Base-by-base conservation (phyloP, 1,140 invertebrate genomes). In the Bradysia coprophila region DNA sequence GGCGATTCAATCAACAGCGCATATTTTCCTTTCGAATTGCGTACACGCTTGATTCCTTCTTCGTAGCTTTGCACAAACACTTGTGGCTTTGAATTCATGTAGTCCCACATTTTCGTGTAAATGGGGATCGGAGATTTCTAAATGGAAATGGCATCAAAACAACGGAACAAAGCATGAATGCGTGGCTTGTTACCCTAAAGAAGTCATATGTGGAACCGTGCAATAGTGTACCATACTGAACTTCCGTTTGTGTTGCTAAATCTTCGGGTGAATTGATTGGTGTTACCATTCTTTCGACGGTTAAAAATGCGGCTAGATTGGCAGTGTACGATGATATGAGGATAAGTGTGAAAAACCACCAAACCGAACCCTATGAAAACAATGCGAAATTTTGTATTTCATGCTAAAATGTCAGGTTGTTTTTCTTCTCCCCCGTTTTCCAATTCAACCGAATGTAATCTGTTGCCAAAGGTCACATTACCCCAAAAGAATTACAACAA, bases 261-360 rank as follows among this genome's bases (percentile, higher is more conserved):
- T 95, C 92, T 59, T 96, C 89, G 1, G 88, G 80, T 5, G 86
- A 89, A 58, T 94, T 92, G 45, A 97, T 92, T 1, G 90, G 89
- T 6, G 88, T 80, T 0, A 91, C 78, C 81, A 96, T 93, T 39
- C 90, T 68, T 60, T 94, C 90, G 13, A 95, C 83, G 1, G 90
- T 95, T 33, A 93, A 73, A 64, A 97, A 98, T 11, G 94, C 93
- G 2, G 93, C 92, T 43, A 98, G 69, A 64, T 98, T 98, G 36
- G 94, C 93, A 15, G 94, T 98, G 63, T 98, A 98, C 11, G 92
- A 97, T 31, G 92, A 96, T 45, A 98, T 93, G 43, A 98, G 74
- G 53, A 98, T 97, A 18, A 98, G 71, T 0, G 93, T 96, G 63
- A 98, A 98, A 65, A 98, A 98, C 93, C 94, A 98, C 94, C 94